A percentile compares a stretch with the other conserved stretches of the same genome.
phyloP scores from a whole-genome alignment of 2,888 invertebrate species.

The Leucoma salicis region DNA sequence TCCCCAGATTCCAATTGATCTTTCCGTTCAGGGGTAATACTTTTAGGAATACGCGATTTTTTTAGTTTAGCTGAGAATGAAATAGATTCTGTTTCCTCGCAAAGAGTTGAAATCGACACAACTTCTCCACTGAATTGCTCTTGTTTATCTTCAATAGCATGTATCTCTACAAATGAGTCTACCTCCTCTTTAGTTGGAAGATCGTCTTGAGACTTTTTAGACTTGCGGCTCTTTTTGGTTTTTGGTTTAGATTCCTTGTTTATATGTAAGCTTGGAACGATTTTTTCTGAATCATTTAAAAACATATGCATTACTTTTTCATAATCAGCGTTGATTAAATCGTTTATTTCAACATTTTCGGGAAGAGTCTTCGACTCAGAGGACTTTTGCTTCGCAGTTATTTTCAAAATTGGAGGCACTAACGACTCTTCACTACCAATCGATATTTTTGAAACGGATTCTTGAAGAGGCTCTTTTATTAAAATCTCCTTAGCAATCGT shows the following conservation, averaged over 20 bases:
- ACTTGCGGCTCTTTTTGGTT: conserved; percentile 58
- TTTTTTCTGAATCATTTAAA: conserved; percentile 55
- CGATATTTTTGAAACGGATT: neutral
- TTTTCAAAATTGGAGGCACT: conserved; percentile 22
- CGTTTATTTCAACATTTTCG: conserved; percentile 23
- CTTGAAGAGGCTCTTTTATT: neutral
- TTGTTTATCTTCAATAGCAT: conserved; percentile 68
- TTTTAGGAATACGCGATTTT: conserved; percentile 57
- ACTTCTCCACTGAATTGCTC: conserved; percentile 58
- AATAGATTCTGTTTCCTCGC: conserved; percentile 54
- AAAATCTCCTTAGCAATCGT: neutral
- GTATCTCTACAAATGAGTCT: conserved; percentile 75
- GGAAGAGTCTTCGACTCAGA: conserved; percentile 25
- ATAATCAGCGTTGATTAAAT: conserved; percentile 55
- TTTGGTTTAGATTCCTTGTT: conserved; percentile 61
- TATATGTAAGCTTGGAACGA: conserved; percentile 31
- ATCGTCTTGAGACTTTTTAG: conserved; percentile 59
- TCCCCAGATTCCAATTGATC: conserved; percentile 24
- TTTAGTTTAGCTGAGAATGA: conserved; percentile 54
- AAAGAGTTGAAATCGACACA: conserved; percentile 68
- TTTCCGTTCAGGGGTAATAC: conserved; percentile 48
- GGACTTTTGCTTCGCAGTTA: conserved; percentile 27
- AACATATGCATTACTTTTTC: conserved; percentile 76
- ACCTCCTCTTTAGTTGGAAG: conserved; percentile 57
- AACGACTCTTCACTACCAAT: conserved; percentile 6